These are phyloP conservation scores for Miniopterus natalensis DNA, from an alignment of 2,113 vertebrate genomes.

Conservation along the genomic window DNA sequence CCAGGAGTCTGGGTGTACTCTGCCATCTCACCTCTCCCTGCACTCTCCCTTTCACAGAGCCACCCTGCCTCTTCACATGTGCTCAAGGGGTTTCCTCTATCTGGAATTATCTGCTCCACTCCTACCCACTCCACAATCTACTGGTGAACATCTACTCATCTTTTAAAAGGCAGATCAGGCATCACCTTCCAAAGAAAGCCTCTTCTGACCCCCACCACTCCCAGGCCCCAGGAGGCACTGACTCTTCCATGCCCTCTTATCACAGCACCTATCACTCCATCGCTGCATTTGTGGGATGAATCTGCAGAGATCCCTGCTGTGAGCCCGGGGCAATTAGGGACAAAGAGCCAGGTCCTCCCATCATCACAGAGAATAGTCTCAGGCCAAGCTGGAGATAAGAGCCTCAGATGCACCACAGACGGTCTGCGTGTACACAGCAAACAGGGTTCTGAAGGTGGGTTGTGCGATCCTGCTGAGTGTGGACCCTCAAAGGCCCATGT, in stretches of 20 bases:
- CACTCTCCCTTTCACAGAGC: rapidly evolving
- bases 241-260: not conserved
- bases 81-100: not conserved
- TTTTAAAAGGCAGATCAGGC: not conserved
- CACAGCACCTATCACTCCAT: not conserved
- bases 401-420: not conserved
- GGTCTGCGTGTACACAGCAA: rapidly evolving
- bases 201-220: not conserved
- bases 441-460: not conserved
- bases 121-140: not conserved
- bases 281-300: not conserved
- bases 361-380: not conserved
- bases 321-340: not conserved
- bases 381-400: not conserved
- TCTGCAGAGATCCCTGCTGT: not conserved
- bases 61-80: not conserved
- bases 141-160: not conserved
- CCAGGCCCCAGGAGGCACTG: not conserved
- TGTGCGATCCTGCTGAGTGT: not conserved
- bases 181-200: not conserved
- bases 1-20: not conserved
- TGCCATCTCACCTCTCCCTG: not conserved
- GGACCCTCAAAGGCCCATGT: not conserved
- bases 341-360: not conserved
- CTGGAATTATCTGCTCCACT: not conserved